Base-by-base conservation (phyloP, 2,113 vertebrate genomes). In the Aviceda subcristata region DNA sequence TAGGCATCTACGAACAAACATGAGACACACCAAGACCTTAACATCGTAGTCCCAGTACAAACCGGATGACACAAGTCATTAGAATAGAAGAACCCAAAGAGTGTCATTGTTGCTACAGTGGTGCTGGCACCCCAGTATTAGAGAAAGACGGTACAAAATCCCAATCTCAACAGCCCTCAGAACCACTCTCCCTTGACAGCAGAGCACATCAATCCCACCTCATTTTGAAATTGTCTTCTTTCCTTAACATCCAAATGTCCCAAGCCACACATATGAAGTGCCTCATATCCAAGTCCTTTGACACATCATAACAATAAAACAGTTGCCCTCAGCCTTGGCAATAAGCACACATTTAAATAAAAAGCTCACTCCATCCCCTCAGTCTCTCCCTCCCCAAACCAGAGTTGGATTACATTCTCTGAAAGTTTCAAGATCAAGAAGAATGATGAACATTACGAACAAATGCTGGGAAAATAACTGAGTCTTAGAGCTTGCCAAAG, bases 381-480 rank as follows among this genome's bases (percentile, higher is more conserved):
- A 82, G 36, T 43, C 59, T 34, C 63, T 83, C 66, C 20, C 23
- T 86, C 84, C 72, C 60, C 12, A 87, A 87, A 64, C 26, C 32
- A 57, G 46, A 80, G 38, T 21, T 66, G 75, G 46, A 88, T 92
- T 76, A 81, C 53, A 75, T 2, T 87, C 38, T 77, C 50, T 1
- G 1, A 39, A 92, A 96, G 82, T 92, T 91, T 87, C 34, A 64
- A 43, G 64, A 77, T 62, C 62, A 73, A 77, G 71, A 85, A 85
- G 80, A 95, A 90, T 18, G 32, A 96, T 45, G 36, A 92, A 69
- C 55, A 45, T 51, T 79, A 66, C 69, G 53, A 79, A 92, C 45
- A 91, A 88, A 86, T 10, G 26, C 43, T 92, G 74, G 74, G 81
- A 90, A 96, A 97, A 91, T 55, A 72, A 94, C 73, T 6, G 60